Evolutionary conservation across 2,888 invertebrate species (phyloP).

Genomic region (Acleris holmiana): DNA sequence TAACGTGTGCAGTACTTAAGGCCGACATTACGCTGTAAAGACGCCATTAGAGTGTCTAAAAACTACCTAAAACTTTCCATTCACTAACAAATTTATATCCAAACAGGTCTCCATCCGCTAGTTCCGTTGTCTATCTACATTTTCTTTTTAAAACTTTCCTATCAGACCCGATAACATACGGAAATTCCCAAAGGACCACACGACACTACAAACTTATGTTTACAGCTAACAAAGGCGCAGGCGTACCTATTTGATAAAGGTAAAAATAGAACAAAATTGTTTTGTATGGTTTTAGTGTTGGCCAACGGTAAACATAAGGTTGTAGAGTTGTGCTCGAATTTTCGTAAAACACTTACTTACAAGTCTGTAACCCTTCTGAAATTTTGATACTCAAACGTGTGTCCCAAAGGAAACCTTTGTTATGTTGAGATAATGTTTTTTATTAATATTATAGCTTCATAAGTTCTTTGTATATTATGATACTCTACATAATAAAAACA

Average conservation of each 20-base stretch:
- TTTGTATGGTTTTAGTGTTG: background rate
- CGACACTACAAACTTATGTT: slow-evolving; percentile 2
- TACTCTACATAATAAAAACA: too few species aligned
- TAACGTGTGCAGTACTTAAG: too few species aligned
- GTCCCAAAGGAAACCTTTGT: slow-evolving; percentile 7
- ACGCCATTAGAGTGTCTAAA: background rate
- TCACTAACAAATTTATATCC: background rate
- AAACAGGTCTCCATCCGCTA: slow-evolving; percentile 5
- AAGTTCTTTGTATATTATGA: background rate
- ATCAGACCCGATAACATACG: slow-evolving; percentile 22
- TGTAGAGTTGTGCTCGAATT: slow-evolving; percentile 6
- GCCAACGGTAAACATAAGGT: slow-evolving; percentile 10
- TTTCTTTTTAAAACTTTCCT: slow-evolving; percentile 23
- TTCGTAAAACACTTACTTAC: slow-evolving; percentile 33
- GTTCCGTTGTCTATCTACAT: background rate
- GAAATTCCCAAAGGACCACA: slow-evolving; percentile 23
- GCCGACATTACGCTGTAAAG: too few species aligned
- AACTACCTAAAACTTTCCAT: background rate
- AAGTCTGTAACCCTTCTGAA: slow-evolving; percentile 29
- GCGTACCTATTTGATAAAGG: background rate
- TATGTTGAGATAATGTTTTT: slow-evolving; percentile 24
- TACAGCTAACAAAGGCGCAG: background rate
- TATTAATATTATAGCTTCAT: slow-evolving; percentile 10
- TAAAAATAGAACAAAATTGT: background rate
- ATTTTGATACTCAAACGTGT: slow-evolving; percentile 28